Evolutionary conservation across 2,797 vertebrate species (phyloP).

Genomic region (Melanotaenia nigrans): DNA sequence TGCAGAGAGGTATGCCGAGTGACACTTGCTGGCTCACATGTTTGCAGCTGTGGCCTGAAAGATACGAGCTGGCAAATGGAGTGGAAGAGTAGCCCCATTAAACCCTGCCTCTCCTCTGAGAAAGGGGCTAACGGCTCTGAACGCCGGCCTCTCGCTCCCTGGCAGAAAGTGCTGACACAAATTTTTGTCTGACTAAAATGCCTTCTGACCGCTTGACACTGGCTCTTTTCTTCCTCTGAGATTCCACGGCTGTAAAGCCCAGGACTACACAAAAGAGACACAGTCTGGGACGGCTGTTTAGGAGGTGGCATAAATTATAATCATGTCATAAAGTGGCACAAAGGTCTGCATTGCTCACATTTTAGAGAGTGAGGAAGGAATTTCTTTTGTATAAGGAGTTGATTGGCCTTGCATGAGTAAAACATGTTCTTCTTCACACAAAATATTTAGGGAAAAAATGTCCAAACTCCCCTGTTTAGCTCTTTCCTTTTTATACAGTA

Average conservation of each 20-base stretch:
- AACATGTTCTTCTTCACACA: conserved; percentile 4
- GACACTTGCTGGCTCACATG: conserved; percentile 61
- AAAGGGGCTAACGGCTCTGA: conserved; percentile 68
- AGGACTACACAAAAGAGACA: conserved; percentile 66
- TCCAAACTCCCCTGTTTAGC: too few relatives aligned
- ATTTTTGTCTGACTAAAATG: conserved; percentile 72
- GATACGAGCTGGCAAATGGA: conserved; percentile 70
- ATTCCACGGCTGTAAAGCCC: conserved; percentile 52
- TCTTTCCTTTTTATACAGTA: too few relatives aligned
- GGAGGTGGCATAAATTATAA: conserved; percentile 72
- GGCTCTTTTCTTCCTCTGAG: conserved; percentile 73
- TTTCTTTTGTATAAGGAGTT: conserved; percentile 57
- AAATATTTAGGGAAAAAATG: conserved; percentile 9
- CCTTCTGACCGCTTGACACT: conserved; percentile 75
- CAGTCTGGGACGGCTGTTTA: conserved; percentile 52
- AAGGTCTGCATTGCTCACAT: conserved; percentile 63
- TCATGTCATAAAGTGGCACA: conserved; percentile 50
- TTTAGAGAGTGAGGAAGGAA: conserved; percentile 39
- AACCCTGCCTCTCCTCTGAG: conserved; percentile 66
- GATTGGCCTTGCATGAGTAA: conserved; percentile 43
- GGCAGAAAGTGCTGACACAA: conserved; percentile 75
- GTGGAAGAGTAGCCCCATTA: conserved; percentile 75
- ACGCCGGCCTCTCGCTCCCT: conserved; percentile 55
- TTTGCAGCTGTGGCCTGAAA: conserved; percentile 59
- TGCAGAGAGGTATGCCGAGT: conserved; percentile 56